Evolutionary conservation across 2,113 vertebrate species (phyloP), one percentile per base, ranked within the genome.

Genomic region (Onychorhynchus coronatus): DNA sequence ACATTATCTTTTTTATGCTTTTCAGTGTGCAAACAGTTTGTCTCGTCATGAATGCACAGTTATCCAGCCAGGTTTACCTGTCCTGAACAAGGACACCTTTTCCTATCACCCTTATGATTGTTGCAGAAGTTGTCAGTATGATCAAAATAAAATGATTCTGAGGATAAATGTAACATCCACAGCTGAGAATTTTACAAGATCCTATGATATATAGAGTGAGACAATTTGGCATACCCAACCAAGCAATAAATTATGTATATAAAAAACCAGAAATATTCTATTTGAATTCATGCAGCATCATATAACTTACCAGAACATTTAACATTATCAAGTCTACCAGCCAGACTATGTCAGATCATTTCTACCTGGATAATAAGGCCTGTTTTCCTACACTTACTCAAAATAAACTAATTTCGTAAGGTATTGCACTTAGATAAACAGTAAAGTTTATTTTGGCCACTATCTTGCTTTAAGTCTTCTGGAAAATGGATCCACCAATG

Each of bases 21-120:
- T 52, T 28, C 8, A 49, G 4, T 37, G 7, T 41, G 19, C 25
- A 63, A 46, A 44, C 2, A 30, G 6, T 71, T 39, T 62, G 11
- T 35, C 42, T 71, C 63, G 11, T 49, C 42, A 52, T 9, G 12
- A 49, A n/a, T 20, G 31, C 21, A 49, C 11, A 27, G 24, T 41
- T 63, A 37, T 25, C 11, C 3, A 1, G 8, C 6, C 24, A 44
- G 0, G 0, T 58, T 72, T 76, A 17, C 10, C 14, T 67, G 13
- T 49, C 41, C 47, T 85, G 62, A 58, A 50, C 28, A 85, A 58
- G 25, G 33, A 59, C 62, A 70, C 8, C 2, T 55, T 63, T 67
- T 83, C 8, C 30, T 88, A 12, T 19, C 72, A 7, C 10, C 12
- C 14, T 80, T 47, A 50, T 10, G 30, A 65, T 56, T 73, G 8